Conservation (phyloP, 2,888 invertebrate species). For the Amblyteles armatorius region DNA sequence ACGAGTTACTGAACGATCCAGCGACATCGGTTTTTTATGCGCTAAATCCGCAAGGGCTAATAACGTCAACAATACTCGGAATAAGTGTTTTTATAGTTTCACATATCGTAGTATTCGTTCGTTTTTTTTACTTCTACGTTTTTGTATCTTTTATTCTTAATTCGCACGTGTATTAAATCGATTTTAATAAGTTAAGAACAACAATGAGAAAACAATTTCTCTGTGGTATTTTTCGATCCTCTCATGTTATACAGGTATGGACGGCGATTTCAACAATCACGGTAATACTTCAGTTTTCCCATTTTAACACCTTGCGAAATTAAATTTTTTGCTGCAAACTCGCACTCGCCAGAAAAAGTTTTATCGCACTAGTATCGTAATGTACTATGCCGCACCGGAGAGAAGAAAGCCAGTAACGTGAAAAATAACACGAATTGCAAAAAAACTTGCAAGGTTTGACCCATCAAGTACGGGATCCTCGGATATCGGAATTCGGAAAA, state of each 20-base stretch:
- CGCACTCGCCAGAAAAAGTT: too few species aligned
- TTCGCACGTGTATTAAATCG: slow-evolving; percentile 32
- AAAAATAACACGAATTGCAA: background rate
- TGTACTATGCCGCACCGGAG: background rate
- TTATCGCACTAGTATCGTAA: too few species aligned
- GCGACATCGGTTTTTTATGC: background rate
- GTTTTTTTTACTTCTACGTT: background rate
- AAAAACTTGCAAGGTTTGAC: background rate
- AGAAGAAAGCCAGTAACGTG: too few species aligned
- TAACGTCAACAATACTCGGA: background rate
- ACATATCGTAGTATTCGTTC: background rate
- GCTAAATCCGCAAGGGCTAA: background rate
- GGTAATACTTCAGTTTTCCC: background rate
- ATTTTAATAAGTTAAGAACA: background rate
- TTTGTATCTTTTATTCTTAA: slow-evolving; percentile 11
- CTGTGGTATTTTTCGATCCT: background rate
- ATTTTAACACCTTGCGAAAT: too few species aligned
- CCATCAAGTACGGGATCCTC: too few species aligned
- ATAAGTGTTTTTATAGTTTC: slow-evolving; percentile 9
- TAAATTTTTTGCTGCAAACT: too few species aligned
- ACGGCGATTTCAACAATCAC: background rate
- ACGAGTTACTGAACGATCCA: background rate
- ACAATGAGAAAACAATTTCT: background rate
- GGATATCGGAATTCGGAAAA: too few species aligned
- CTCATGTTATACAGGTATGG: background rate